Evolutionary conservation across 2,113 vertebrate genomes (phyloP).

Genomic region (Passer domesticus): DNA sequence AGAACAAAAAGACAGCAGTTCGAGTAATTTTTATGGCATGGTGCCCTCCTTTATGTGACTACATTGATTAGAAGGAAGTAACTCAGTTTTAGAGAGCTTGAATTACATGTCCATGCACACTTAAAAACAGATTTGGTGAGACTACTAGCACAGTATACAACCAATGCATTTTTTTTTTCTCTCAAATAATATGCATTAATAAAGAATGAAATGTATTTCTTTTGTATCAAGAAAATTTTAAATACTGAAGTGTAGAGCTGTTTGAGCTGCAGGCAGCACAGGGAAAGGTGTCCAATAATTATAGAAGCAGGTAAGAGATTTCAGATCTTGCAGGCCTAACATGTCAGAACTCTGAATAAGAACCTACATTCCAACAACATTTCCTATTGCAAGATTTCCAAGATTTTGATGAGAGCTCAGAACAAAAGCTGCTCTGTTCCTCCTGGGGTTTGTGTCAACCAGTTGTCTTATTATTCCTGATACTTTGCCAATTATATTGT

Average conservation of each 20-base stretch:
- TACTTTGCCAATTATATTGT: constrained; percentile 76
- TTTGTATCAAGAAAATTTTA: neutral
- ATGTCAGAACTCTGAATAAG: constrained; percentile 32
- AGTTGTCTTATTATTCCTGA: constrained; percentile 75
- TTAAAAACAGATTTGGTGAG: neutral
- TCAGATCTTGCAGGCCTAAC: constrained; percentile 46
- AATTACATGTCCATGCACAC: neutral
- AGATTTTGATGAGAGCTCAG: constrained; percentile 64
- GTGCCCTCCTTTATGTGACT: neutral
- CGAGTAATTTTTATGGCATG: neutral
- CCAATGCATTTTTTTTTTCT: neutral
- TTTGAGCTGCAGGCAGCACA: constrained; percentile 41
- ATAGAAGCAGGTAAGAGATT: constrained; percentile 35
- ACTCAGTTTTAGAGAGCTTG: neutral
- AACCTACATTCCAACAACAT: constrained; percentile 46
- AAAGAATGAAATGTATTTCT: neutral
- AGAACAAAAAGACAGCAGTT: neutral
- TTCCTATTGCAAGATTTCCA: constrained; percentile 57
- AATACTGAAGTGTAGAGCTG: neutral
- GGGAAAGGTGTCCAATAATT: neutral
- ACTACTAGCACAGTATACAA: neutral
- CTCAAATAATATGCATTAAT: neutral
- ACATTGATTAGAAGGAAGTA: neutral
- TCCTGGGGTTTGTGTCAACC: constrained; percentile 64
- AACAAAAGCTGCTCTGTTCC: constrained; percentile 76